A percentile compares a stretch with the other conserved stretches of the same genome.
phyloP scores from a whole-genome alignment of 2,888 invertebrate species.

The Macrosiphum euphorbiae region DNA sequence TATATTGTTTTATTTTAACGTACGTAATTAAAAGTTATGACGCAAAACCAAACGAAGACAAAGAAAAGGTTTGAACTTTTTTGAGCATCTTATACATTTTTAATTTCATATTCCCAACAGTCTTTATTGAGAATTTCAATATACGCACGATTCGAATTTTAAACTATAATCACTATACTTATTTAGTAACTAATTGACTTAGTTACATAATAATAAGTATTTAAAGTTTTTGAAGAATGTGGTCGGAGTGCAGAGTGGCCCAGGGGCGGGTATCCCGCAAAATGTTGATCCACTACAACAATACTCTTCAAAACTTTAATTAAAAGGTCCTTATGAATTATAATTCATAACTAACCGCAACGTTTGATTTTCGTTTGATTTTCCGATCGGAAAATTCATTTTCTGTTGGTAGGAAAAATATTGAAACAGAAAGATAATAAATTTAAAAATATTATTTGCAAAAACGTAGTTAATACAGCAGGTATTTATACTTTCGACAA shows the following conservation, averaged over 20 bases:
- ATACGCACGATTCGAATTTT: background rate
- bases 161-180: background rate
- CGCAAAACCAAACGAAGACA: background rate
- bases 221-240: background rate
- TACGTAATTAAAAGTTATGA: background rate
- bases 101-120: background rate
- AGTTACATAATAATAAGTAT: background rate
- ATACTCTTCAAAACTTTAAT: background rate
- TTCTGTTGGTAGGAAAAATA: too few species aligned
- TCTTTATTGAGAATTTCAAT: background rate
- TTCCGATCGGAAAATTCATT: background rate
- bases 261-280: background rate
- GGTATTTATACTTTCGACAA: too few species aligned
- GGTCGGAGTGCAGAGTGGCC: background rate
- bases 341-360: background rate
- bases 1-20: background rate
- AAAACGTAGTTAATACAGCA: too few species aligned
- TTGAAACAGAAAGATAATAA: too few species aligned
- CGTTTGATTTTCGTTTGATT: background rate
- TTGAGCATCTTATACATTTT: background rate
- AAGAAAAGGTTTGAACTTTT: background rate
- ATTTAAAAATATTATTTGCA: too few species aligned
- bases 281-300: background rate
- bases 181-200: background rate
- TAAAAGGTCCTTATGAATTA: background rate